Percentiles rank a stretch among this genome's conserved stretches.
Evolutionary conservation across 2,888 invertebrate species (phyloP).

Genomic region (Phyllotreta striolata): DNA sequence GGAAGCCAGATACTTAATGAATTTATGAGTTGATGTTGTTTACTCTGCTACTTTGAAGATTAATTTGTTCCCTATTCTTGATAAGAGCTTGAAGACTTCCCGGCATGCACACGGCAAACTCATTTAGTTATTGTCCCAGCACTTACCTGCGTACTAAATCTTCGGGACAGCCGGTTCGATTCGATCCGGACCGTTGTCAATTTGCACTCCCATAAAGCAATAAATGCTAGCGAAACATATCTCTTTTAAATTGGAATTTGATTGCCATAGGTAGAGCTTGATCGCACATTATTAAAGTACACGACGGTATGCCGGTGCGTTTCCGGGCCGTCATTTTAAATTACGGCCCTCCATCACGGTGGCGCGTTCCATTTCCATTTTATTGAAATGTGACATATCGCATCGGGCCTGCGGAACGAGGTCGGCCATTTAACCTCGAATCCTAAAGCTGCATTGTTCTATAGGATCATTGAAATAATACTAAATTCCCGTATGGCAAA

Average conservation of each 20-base stretch:
- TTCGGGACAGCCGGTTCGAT: too few relatives aligned
- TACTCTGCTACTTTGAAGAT: too few relatives aligned
- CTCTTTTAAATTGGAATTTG: slow-evolving; percentile 27
- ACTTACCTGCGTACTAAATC: too few relatives aligned
- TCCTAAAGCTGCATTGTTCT: slow-evolving; percentile 10
- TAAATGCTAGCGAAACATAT: slow-evolving; percentile 12
- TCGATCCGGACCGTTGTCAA: neutral
- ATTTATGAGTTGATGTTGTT: too few relatives aligned
- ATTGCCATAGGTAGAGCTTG: slow-evolving; percentile 27
- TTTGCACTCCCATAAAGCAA: slow-evolving; percentile 6
- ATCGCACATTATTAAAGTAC: slow-evolving; percentile 31
- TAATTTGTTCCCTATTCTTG: too few relatives aligned
- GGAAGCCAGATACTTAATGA: too few relatives aligned
- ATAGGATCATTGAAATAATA: too few relatives aligned
- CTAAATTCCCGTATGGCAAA: too few relatives aligned
- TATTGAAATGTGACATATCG: slow-evolving; percentile 28
- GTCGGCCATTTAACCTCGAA: slow-evolving; percentile 19
- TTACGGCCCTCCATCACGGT: slow-evolving; percentile 26
- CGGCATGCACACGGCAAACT: too few relatives aligned
- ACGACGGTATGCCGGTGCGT: slow-evolving; percentile 25
- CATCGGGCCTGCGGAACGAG: slow-evolving; percentile 12
- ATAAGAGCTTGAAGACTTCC: too few relatives aligned
- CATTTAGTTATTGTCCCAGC: too few relatives aligned
- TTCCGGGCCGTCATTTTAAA: slow-evolving; percentile 27
- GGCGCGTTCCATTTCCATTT: slow-evolving; percentile 28